These are phyloP conservation scores for Drymonia ruficornis DNA, from an alignment of 2,888 invertebrate species.

Conservation along the genomic window DNA sequence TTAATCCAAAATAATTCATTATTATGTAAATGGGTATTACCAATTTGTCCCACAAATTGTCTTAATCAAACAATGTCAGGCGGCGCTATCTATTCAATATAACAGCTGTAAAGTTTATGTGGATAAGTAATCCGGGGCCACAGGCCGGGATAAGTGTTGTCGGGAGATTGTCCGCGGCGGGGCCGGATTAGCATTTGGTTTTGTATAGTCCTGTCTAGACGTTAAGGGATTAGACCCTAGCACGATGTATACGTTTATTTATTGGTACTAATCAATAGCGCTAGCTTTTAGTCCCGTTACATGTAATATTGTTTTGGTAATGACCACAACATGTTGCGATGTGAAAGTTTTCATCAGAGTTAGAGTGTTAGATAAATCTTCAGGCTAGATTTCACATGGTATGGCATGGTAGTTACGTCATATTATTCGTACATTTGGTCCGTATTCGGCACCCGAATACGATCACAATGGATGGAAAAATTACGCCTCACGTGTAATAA, in stretches of 20 bases:
- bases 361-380: too few relatives aligned
- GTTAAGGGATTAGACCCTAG: neutral
- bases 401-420: too few relatives aligned
- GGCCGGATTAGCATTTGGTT: neutral
- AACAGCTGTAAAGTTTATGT: slow-evolving; percentile 3
- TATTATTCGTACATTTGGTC: too few relatives aligned
- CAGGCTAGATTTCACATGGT: too few relatives aligned
- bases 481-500: too few relatives aligned
- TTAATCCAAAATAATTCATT: neutral
- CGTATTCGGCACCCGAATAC: too few relatives aligned
- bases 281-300: neutral
- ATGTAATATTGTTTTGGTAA: too few relatives aligned
- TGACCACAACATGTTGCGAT: too few relatives aligned
- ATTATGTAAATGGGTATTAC: neutral
- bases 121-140: neutral
- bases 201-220: neutral
- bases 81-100: slow-evolving; percentile 1
- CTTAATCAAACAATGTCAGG: slow-evolving; percentile 5
- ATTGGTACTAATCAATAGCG: neutral
- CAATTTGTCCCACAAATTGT: slow-evolving; percentile 3
- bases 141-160: neutral
- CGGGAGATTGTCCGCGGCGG: neutral
- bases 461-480: too few relatives aligned
- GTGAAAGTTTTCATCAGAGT: too few relatives aligned
- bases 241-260: neutral